Evolutionary conservation across 2,888 invertebrate species (phyloP), one percentile per base, ranked within the genome.

Genomic region (Nephrotoma appendiculata): DNA sequence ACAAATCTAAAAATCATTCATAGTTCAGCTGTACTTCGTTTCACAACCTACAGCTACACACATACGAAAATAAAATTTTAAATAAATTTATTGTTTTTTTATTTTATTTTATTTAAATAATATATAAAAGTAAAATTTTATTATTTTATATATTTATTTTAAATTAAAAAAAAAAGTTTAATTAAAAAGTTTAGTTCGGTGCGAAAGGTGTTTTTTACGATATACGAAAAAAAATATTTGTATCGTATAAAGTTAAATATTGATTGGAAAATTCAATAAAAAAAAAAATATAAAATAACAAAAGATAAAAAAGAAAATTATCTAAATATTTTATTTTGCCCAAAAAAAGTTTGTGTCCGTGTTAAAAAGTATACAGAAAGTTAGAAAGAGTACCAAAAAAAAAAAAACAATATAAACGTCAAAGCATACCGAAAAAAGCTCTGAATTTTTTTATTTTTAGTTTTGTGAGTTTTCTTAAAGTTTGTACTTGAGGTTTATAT

Each of bases 11-110:
- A 85, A 44, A 15, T 85, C 85, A 85, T 85, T 85, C 44, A 85
- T 44, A 85, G 85, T 85, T 44, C 85, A 85, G 44, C 85, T 43
- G 43, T 85, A 85, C 19, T 85, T 19, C 85, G 85, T 85, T 43
- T 85, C 6, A 85, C 85, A 85, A 85, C 85, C 15, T 15, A 85
- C 42, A 85, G 44, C 44, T 44, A 19, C 19, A 44, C 7, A 11
- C 19, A 44, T 15, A 11, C 19, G 43, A 19, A 85, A 85, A 71
- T 71, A 85, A 85, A 19, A 85, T 44, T 31, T 31, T 44, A 42
- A 85, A 6, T 84, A 11, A 71, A 71, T 71, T 12, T 71, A 19
- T 85, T 15, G 15, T 44, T 44, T 85, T 45, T 44, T 85, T 44
- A 43, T 42, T 42, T n/a, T 42, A 45, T 44, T 84, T 84, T 42